Conservation (phyloP, 2,888 invertebrate species). For the Drosophila emarginata region DNA sequence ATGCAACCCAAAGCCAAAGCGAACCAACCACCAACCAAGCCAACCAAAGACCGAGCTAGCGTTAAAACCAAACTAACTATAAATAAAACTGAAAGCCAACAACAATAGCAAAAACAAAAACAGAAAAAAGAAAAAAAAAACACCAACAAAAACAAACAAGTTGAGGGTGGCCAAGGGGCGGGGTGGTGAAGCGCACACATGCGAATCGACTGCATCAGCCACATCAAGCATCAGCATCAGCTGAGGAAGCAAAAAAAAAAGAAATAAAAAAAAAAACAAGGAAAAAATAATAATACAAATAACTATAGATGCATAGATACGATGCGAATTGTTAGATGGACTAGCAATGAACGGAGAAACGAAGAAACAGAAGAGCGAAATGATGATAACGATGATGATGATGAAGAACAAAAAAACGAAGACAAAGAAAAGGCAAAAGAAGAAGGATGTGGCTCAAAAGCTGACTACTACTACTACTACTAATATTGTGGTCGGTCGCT, state of each 20-base stretch:
- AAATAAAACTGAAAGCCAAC: conserved; percentile 71
- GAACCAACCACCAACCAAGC: conserved; percentile 11
- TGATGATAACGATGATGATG: too few relatives aligned
- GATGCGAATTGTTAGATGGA: conserved; percentile 70
- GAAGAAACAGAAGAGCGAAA: not conserved
- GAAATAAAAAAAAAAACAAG: conserved; percentile 45
- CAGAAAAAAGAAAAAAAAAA: conserved; percentile 20
- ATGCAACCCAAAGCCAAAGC: conserved; percentile 13
- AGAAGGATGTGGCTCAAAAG: conserved; percentile 42
- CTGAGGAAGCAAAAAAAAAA: conserved; percentile 36
- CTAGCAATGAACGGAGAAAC: conserved; percentile 33
- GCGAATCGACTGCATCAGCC: conserved; percentile 54
- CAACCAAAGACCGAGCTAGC: conserved; percentile 45
- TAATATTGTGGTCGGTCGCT: conserved; percentile 14
- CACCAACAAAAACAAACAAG: conserved; percentile 16
- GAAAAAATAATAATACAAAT: conserved; percentile 75
- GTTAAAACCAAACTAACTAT: conserved; percentile 69
- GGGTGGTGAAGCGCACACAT: not conserved
- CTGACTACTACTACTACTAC: not conserved
- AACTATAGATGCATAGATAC: conserved; percentile 77
- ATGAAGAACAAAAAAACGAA: too few relatives aligned
- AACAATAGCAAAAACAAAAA: conserved; percentile 45
- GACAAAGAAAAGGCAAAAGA: not conserved
- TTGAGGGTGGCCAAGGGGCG: conserved; percentile 2
- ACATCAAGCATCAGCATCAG: conserved; percentile 39